Evolutionary conservation across 2,113 vertebrate genomes (phyloP), one percentile per base, ranked within the genome.

Genomic region (Perca schrenkii): DNA sequence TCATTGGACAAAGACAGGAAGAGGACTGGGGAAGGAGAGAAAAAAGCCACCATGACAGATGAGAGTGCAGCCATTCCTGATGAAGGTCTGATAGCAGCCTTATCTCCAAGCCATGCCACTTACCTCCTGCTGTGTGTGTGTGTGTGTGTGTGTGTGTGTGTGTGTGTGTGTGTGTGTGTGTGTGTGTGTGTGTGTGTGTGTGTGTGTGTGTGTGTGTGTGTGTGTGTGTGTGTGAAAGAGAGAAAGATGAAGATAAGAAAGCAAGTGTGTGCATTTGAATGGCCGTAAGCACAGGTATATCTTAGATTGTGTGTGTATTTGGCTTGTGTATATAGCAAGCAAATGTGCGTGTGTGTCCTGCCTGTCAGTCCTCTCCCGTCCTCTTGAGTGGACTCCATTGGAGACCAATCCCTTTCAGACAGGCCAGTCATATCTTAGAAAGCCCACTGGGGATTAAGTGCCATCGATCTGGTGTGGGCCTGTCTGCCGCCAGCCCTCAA

Each of bases 21-120:
- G 76, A 84, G 73, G 72, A 80, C 71, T 31, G 21, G 69, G 67
- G 71, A 60, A 65, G 75, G 46, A 53, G 80, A 47, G 76, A 34
- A 83, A 86, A 90, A 75, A 72, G 54, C 79, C 63, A 5, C 73
- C 22, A 40, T 74, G 86, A 89, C 77, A 77, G 84, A 91, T 80
- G 88, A 91, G 86, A 91, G 88, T 76, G 80, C 74, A 71, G 74
- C 77, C 58, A 36, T 86, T 78, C 71, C 84, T 3, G 83, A 89
- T 92, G 74, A 79, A 79, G 76, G 63, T 81, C 87, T 89, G 92
- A 92, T 91, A 91, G 54, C 62, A 34, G 73, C 66, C 86, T 79
- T 92, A 92, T 92, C 91, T 83, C 73, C 72, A 46, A 61, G 79
- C 71, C 77, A 77, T 49, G 82, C 73, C 88, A 88, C 84, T 93